phyloP scores from a whole-genome alignment of 2,113 vertebrate genomes.

The Pipa parva region DNA sequence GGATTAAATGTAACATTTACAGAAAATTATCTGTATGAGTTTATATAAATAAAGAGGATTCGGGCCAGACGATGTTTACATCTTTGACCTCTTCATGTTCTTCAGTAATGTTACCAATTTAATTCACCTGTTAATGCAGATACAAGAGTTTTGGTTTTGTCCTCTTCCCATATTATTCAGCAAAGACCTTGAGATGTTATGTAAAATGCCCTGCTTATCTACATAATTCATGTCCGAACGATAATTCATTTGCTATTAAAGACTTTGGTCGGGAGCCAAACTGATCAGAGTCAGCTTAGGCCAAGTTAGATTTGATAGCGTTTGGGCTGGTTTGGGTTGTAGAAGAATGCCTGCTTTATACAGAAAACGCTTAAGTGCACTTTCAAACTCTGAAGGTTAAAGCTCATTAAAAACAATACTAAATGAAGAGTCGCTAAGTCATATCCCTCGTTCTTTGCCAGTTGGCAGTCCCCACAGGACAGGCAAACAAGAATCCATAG shows the following conservation, averaged over 20 bases:
- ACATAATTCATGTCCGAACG: constrained; percentile 32
- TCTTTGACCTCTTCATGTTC: constrained; percentile 2
- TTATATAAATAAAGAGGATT: neutral
- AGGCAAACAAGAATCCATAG: too few relatives aligned
- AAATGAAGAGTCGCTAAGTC: too few relatives aligned
- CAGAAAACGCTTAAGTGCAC: neutral
- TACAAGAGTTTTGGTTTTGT: constrained; percentile 22
- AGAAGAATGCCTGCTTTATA: neutral
- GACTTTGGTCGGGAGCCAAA: constrained; percentile 26
- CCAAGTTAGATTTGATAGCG: constrained; percentile 7
- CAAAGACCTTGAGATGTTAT: constrained; percentile 35
- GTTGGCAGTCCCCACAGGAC: too few relatives aligned
- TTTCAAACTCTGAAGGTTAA: too few relatives aligned
- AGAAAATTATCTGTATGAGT: too few relatives aligned
- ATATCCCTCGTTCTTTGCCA: too few relatives aligned
- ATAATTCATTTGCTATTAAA: constrained; percentile 38
- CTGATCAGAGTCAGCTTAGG: neutral
- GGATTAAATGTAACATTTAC: too few relatives aligned
- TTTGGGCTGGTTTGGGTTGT: neutral
- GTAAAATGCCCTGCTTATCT: constrained; percentile 20
- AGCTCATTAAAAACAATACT: too few relatives aligned
- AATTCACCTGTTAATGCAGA: neutral
- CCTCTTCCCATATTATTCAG: constrained; percentile 31
- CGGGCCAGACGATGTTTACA: neutral
- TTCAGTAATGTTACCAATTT: neutral